Conservation (phyloP, 2,113 vertebrate genomes). For the Lamprologus tigripictilis region DNA sequence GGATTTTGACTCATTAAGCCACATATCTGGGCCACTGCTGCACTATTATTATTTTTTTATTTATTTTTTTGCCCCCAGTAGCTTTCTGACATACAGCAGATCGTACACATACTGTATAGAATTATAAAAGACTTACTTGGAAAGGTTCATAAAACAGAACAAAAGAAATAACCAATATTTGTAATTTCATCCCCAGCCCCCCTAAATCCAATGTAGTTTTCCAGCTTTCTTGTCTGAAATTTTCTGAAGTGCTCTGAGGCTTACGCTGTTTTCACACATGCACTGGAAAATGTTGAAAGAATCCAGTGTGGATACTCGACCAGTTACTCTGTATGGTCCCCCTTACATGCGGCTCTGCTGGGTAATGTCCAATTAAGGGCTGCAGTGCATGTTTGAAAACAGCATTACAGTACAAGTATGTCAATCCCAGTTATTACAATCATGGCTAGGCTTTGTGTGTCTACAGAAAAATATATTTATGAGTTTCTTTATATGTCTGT, state of each 20-base stretch:
- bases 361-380: not conserved
- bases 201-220: not conserved
- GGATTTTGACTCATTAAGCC: not conserved
- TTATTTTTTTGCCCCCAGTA: not conserved
- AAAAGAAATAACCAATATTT: not conserved
- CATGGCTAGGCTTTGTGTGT: not conserved
- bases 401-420: not conserved
- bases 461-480: not conserved
- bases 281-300: not conserved
- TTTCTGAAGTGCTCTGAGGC: not conserved
- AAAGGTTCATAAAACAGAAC: not conserved
- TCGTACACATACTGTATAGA: not conserved
- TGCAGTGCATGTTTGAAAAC: not conserved
- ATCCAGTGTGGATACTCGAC: not conserved
- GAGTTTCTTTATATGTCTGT: not conserved
- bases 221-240: not conserved
- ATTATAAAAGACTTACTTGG: not conserved
- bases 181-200: not conserved
- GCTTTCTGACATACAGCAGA: not conserved
- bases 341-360: not conserved
- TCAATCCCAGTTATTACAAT: not conserved
- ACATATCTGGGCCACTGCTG: not conserved
- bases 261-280: not conserved
- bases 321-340: not conserved
- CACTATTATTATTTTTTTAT: too few relatives aligned